phyloP scores from a whole-genome alignment of 2,888 invertebrate species.

The Lasioglossum villosulum region DNA sequence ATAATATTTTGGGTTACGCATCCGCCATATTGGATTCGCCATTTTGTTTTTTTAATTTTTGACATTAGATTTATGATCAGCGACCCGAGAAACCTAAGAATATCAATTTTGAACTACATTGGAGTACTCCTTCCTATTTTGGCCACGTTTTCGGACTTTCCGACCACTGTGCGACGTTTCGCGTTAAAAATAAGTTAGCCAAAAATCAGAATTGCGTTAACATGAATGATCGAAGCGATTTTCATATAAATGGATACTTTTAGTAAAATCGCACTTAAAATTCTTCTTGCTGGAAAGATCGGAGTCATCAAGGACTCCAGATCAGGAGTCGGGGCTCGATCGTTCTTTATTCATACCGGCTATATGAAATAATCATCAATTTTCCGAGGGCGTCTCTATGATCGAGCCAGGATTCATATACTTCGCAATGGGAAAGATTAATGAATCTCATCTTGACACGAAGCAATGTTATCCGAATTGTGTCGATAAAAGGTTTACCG shows the following conservation, averaged over 20 bases:
- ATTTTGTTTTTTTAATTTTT: no score
- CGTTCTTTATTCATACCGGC: background rate
- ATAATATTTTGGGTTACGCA: no score
- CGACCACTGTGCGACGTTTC: no score
- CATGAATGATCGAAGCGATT: background rate
- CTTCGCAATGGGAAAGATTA: slow-evolving; percentile 54
- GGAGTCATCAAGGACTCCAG: background rate
- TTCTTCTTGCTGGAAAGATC: background rate
- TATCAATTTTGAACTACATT: no score
- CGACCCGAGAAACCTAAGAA: no score
- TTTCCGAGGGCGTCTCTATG: slow-evolving; percentile 49
- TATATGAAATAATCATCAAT: slow-evolving; percentile 56
- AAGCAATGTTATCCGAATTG: slow-evolving; percentile 62
- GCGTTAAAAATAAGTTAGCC: background rate
- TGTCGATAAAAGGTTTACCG: slow-evolving; percentile 62
- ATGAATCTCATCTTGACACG: slow-evolving; percentile 47
- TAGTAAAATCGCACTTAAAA: background rate
- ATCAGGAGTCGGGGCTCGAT: background rate
- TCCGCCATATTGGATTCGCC: no score
- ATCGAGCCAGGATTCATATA: slow-evolving; percentile 53
- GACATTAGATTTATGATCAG: no score
- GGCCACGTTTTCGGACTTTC: no score
- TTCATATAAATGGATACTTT: background rate
- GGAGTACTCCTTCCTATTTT: no score
- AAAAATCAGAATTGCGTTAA: background rate